These are phyloP conservation scores for Tetrax tetrax DNA, from an alignment of 2,113 vertebrate species.

Conservation along the genomic window DNA sequence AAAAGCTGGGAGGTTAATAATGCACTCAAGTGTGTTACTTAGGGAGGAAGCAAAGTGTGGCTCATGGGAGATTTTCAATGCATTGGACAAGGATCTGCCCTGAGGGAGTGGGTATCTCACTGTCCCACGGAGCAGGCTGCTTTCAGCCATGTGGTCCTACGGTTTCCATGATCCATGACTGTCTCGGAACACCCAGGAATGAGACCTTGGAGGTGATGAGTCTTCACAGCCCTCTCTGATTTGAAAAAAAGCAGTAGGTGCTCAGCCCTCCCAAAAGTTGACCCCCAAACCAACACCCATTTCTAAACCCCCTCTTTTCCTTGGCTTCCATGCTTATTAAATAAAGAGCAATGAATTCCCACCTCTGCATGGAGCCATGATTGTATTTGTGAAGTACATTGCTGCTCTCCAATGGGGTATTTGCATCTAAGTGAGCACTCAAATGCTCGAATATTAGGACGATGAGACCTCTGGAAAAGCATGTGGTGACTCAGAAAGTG, in stretches of 20 bases:
- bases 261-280: background rate
- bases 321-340: background rate
- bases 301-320: background rate
- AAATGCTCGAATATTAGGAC: background rate
- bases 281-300: rapidly evolving
- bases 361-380: background rate
- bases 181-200: background rate
- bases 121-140: background rate
- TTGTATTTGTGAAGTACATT: background rate
- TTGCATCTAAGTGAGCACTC: background rate
- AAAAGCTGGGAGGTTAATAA: background rate
- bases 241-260: background rate
- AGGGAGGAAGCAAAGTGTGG: background rate
- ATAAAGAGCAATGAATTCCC: background rate
- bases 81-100: background rate
- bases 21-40: background rate
- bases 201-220: background rate
- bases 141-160: background rate
- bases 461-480: background rate
- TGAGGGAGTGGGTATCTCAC: background rate
- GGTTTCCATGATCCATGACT: background rate
- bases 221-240: background rate
- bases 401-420: background rate
- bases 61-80: background rate
- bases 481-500: background rate